Conservation (phyloP, 2,888 invertebrate genomes). For the Drosophila rubida region DNA sequence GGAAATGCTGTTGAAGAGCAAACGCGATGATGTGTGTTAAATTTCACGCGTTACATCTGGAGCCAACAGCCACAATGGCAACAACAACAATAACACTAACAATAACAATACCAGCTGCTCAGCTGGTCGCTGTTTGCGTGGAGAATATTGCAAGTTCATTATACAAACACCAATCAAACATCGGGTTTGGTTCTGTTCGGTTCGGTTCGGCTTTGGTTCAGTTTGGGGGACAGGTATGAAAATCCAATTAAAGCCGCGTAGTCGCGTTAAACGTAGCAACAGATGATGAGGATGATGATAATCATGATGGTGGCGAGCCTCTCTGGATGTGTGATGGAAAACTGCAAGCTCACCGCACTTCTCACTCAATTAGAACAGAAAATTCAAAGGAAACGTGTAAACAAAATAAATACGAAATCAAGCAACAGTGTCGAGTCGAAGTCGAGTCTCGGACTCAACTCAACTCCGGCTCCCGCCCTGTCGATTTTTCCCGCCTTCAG, state of each 20-base stretch:
- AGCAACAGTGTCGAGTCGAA: slow-evolving; percentile 33
- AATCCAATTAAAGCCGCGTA: slow-evolving; percentile 78
- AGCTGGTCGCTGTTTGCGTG: slow-evolving; percentile 6
- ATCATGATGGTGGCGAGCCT: slow-evolving; percentile 18
- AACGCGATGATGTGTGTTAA: slow-evolving; percentile 74
- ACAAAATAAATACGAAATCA: slow-evolving; percentile 74
- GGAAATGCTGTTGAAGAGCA: slow-evolving; percentile 22
- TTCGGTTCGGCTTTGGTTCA: slow-evolving; percentile 3
- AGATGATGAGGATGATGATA: slow-evolving; percentile 57
- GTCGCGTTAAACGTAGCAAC: slow-evolving; percentile 60
- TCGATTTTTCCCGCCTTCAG: slow-evolving; percentile 60
- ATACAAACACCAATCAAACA: slow-evolving; percentile 79
- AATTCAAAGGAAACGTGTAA: slow-evolving; percentile 78
- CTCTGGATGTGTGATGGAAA: slow-evolving; percentile 59
- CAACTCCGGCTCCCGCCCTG: slow-evolving; percentile 37
- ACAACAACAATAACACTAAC: slow-evolving; percentile 31
- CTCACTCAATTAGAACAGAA: slow-evolving; percentile 81
- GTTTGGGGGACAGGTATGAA: slow-evolving; percentile 66
- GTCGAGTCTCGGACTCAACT: slow-evolving; percentile 12
- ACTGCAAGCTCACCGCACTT: slow-evolving; percentile 75
- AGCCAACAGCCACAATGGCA: slow-evolving; percentile 18
- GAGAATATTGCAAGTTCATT: slow-evolving; percentile 80
- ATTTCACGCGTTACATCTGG: slow-evolving; percentile 71
- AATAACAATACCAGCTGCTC: slow-evolving; percentile 63
- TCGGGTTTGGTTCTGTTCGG: slow-evolving; percentile 26